phyloP scores from a whole-genome alignment of 2,888 invertebrate genomes.

The Eumacrocentrus americanus region DNA sequence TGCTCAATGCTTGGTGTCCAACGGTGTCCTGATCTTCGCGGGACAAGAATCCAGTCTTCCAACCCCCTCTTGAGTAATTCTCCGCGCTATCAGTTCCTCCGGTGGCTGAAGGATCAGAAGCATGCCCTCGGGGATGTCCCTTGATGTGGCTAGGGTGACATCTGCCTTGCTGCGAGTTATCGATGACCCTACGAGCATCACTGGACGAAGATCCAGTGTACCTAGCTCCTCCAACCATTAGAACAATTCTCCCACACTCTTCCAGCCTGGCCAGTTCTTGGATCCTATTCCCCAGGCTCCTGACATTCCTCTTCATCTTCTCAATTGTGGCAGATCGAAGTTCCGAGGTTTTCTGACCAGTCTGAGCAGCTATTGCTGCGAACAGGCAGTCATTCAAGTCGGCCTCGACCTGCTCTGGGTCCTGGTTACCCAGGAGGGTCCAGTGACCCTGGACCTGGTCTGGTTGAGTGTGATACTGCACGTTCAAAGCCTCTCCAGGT shows the following conservation, averaged over 20 bases:
- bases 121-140: constrained; percentile 51
- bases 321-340: constrained; percentile 32
- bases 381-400: constrained; percentile 47
- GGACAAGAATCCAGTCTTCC: constrained; percentile 45
- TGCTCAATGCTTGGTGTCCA: constrained; percentile 36
- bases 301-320: constrained; percentile 34
- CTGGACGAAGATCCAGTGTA: constrained; percentile 38
- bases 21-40: constrained; percentile 42
- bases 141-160: constrained; percentile 22
- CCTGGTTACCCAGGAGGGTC: constrained; percentile 34
- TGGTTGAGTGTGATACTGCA: constrained; percentile 39
- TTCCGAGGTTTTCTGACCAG: constrained; percentile 20
- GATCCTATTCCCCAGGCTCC: constrained; percentile 29
- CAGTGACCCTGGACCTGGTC: constrained; percentile 42
- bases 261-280: constrained; percentile 25
- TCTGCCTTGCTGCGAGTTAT: constrained; percentile 41
- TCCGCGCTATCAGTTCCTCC: constrained; percentile 41
- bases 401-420: constrained; percentile 29
- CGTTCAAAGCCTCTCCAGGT: constrained; percentile 23
- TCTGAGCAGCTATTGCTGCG: constrained; percentile 41
- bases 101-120: constrained; percentile 33
- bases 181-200: constrained; percentile 37
- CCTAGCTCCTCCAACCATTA: constrained; percentile 46
- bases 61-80: constrained; percentile 39
- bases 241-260: constrained; percentile 29